Percentiles rank a stretch among this genome's conserved stretches.
Conservation (phyloP, 2,113 vertebrate genomes). For the Actinemys pallida region DNA sequence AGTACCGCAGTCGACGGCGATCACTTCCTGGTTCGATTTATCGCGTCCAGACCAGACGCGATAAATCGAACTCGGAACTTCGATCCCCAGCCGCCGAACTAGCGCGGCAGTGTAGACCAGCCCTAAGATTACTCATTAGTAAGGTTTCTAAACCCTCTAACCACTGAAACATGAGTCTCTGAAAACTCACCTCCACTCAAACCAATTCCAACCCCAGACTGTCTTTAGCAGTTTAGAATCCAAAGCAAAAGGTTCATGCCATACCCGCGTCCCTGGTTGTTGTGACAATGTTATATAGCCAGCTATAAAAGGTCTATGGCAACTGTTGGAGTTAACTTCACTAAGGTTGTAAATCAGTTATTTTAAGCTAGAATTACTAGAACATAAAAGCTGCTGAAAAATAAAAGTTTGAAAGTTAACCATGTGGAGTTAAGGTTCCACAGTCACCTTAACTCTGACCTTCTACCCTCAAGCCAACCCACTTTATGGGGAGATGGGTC, state of each 20-base stretch:
- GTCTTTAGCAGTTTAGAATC: background rate
- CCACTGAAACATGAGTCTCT: background rate
- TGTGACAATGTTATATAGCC: background rate
- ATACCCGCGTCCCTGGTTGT: background rate
- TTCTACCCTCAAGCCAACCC: background rate
- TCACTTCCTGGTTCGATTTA: too few species aligned
- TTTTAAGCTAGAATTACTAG: background rate
- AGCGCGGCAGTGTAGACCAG: too few species aligned
- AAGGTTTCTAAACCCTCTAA: background rate
- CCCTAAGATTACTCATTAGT: too few species aligned
- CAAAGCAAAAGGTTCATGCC: background rate
- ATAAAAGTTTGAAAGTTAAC: background rate
- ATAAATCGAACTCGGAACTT: too few species aligned
- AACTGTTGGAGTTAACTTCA: background rate
- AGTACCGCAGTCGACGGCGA: too few species aligned
- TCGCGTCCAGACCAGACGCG: too few species aligned
- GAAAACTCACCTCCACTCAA: background rate
- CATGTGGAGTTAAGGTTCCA: background rate
- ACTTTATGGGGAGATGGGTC: background rate
- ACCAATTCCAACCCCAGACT: background rate
- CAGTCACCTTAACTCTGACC: background rate
- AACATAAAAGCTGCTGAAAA: background rate
- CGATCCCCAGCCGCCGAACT: too few species aligned
- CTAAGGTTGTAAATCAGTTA: background rate
- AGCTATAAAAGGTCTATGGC: background rate